Evolutionary conservation across 2,888 invertebrate species (phyloP).

Genomic region (Ochlodes sylvanus): DNA sequence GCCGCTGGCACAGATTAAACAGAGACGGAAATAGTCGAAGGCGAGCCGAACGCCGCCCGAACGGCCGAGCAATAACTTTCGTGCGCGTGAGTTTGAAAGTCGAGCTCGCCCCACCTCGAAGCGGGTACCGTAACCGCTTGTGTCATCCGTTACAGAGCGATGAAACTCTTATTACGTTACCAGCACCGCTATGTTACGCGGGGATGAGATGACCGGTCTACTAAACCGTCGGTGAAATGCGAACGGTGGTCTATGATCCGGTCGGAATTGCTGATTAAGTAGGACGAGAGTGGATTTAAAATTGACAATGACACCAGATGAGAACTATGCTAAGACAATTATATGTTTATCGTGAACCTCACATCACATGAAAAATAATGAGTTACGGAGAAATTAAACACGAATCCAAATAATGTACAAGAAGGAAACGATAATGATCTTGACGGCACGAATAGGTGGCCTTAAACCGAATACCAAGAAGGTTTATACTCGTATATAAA

Average conservation of each 20-base stretch:
- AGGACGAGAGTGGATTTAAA: not conserved
- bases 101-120: constrained; percentile 47
- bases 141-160: constrained; percentile 80
- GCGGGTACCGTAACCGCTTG: constrained; percentile 78
- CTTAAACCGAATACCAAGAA: constrained; percentile 42
- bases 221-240: constrained; percentile 7
- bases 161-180: constrained; percentile 76
- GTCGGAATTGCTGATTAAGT: not conserved
- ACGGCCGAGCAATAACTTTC: constrained; percentile 40
- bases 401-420: constrained; percentile 2
- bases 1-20: not conserved
- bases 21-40: constrained; percentile 51
- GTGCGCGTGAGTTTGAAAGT: constrained; percentile 76
- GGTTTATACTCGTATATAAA: constrained; percentile 40
- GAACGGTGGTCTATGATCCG: constrained; percentile 14
- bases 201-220: constrained; percentile 39
- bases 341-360: too few relatives aligned
- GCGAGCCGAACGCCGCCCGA: constrained; percentile 49
- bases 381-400: constrained; percentile 21
- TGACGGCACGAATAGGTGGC: constrained; percentile 39
- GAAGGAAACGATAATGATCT: constrained; percentile 35
- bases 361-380: too few relatives aligned
- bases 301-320: not conserved
- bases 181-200: constrained; percentile 70
- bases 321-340: not conserved